These are phyloP conservation scores for Drosophila mimica DNA, from an alignment of 2,888 invertebrate species.

Conservation along the genomic window DNA sequence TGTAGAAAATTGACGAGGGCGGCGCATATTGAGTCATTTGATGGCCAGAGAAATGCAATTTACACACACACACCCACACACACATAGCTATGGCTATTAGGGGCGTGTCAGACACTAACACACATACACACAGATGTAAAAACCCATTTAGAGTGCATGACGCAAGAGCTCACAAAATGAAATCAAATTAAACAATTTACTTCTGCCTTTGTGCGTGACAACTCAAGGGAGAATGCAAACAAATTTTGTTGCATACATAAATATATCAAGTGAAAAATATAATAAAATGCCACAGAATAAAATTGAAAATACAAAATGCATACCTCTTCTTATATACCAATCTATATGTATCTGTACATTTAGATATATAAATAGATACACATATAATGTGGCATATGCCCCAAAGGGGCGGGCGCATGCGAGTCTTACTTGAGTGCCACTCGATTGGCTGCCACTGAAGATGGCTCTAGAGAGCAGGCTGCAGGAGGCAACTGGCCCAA, in stretches of 20 bases:
- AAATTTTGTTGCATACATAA: conserved; percentile 71
- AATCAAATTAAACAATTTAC: conserved; percentile 82
- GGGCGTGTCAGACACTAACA: conserved; percentile 38
- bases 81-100: conserved; percentile 13
- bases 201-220: conserved; percentile 81
- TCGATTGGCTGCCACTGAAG: conserved; percentile 15
- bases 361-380: background rate
- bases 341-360: conserved; percentile 39
- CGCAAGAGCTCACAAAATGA: conserved; percentile 71
- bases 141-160: conserved; percentile 51
- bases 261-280: conserved; percentile 73
- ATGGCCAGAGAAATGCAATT: conserved; percentile 63
- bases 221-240: conserved; percentile 80
- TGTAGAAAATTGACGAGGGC: conserved; percentile 47
- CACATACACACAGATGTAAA: background rate
- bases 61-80: conserved; percentile 30
- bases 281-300: conserved; percentile 67
- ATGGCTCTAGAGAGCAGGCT: background rate
- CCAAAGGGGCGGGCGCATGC: conserved; percentile 38
- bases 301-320: conserved; percentile 64
- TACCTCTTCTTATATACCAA: conserved; percentile 15
- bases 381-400: conserved; percentile 48
- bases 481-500: background rate
- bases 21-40: conserved; percentile 68
- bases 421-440: background rate